Evolutionary conservation across 2,113 vertebrate genomes (phyloP).

Genomic region (Trematocara macrostoma): DNA sequence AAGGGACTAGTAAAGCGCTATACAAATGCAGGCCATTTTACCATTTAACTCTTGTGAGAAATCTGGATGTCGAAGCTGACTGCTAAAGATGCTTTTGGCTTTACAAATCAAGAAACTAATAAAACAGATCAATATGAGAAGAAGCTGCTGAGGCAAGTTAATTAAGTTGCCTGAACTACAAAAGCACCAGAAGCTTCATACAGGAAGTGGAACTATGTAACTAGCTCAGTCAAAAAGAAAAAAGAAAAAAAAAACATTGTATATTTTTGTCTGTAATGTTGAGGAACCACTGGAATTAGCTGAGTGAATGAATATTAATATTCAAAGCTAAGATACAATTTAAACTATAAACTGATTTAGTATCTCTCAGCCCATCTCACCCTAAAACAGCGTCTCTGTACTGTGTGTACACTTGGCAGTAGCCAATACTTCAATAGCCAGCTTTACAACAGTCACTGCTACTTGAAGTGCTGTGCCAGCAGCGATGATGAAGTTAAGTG

Average conservation of each 20-base stretch:
- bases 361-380: background rate
- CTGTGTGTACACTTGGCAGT: background rate
- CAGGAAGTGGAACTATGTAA: background rate
- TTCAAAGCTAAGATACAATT: background rate
- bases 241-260: background rate
- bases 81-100: background rate
- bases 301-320: background rate
- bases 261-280: background rate
- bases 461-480: slow-evolving; percentile 6
- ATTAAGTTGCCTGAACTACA: background rate
- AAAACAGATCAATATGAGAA: background rate
- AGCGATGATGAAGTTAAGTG: background rate
- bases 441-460: slow-evolving; percentile 16
- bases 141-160: background rate
- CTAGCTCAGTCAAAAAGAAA: background rate
- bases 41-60: background rate
- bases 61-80: background rate
- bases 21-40: background rate
- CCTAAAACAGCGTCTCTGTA: slow-evolving; percentile 31
- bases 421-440: background rate
- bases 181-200: background rate
- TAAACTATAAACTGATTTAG: background rate
- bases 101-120: background rate
- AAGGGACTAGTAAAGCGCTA: background rate
- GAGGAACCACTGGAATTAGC: background rate